phyloP scores from a whole-genome alignment of 2,113 vertebrate species.

The Fregata magnificens region DNA sequence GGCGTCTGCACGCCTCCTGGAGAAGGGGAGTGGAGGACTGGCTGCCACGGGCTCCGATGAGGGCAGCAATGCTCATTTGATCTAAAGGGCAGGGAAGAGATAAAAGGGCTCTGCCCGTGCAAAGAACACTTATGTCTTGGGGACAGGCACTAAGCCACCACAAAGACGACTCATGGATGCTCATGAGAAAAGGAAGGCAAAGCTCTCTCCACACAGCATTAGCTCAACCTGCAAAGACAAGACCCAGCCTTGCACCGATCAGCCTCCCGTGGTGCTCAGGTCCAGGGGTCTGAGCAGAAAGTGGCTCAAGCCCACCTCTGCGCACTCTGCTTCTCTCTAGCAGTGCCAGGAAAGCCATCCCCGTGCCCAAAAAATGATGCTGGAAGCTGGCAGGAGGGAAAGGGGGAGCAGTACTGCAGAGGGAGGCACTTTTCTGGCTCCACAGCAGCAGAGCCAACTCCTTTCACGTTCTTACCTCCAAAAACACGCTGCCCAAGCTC shows the following conservation, averaged over 20 bases:
- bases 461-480: background rate
- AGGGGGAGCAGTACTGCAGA: background rate
- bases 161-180: background rate
- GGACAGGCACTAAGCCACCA: background rate
- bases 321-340: background rate
- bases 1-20: rapidly evolving
- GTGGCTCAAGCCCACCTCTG: background rate
- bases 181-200: background rate
- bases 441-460: background rate
- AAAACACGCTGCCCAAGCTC: background rate
- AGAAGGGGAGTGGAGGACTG: background rate
- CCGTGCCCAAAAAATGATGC: background rate
- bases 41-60: too few species aligned
- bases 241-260: background rate
- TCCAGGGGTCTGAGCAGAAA: background rate
- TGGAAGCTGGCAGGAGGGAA: background rate
- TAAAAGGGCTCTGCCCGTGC: background rate
- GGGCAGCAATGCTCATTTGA: background rate
- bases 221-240: background rate
- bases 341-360: background rate
- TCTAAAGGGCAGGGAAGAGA: background rate
- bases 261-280: background rate
- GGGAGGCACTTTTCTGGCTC: background rate
- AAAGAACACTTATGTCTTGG: background rate
- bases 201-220: rapidly evolving